phyloP scores from a whole-genome alignment of 2,888 invertebrate species.

The Petrolisthes cinctipes region DNA sequence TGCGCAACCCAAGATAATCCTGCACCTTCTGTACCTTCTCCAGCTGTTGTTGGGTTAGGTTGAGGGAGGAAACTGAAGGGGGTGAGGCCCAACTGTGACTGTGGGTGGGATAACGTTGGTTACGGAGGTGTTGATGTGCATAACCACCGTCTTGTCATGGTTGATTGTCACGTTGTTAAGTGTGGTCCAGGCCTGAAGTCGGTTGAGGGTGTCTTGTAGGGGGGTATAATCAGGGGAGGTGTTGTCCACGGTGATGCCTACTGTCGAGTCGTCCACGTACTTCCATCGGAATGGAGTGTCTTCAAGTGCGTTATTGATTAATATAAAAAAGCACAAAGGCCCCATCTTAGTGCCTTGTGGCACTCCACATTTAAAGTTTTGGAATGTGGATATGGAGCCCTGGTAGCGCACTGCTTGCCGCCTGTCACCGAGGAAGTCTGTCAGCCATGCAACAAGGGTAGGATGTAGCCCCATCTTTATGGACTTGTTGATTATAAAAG shows the following conservation, averaged over 20 bases:
- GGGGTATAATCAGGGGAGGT: neutral
- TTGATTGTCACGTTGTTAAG: too few species aligned
- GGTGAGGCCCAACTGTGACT: neutral
- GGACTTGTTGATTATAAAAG: too few species aligned
- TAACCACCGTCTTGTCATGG: too few species aligned
- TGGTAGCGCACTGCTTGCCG: too few species aligned
- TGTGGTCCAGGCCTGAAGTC: too few species aligned
- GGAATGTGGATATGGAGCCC: too few species aligned
- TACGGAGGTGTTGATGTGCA: too few species aligned
- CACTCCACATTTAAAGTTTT: too few species aligned
- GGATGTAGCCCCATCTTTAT: too few species aligned
- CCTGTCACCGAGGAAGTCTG: too few species aligned
- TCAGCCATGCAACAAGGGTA: too few species aligned
- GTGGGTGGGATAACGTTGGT: neutral
- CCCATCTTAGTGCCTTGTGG: too few species aligned
- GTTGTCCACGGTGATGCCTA: constrained; percentile 11
- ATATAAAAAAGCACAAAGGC: neutral
- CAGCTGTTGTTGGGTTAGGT: neutral
- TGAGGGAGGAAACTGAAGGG: constrained; percentile 1
- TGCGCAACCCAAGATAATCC: neutral
- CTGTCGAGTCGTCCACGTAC: neutral
- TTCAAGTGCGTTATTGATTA: constrained; percentile 7
- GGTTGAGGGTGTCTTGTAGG: constrained; percentile 21
- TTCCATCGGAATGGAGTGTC: neutral
- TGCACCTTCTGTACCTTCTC: constrained; percentile 7